Percentiles rank a stretch among this genome's conserved stretches.
phyloP scores from a whole-genome alignment of 2,888 invertebrate genomes.

The Caenorhabditis sulstoni region DNA sequence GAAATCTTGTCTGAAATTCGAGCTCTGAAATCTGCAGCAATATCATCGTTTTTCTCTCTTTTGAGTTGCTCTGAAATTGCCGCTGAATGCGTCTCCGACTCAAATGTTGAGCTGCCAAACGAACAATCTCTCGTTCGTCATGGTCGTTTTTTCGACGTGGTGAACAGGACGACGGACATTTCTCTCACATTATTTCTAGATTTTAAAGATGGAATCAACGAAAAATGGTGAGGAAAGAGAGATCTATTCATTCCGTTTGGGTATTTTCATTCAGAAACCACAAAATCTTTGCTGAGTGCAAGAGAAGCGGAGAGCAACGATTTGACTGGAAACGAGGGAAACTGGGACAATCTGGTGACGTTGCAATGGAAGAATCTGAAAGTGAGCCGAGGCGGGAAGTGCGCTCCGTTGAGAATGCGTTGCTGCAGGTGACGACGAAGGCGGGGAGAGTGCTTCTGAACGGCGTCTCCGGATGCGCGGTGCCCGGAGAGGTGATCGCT shows the following conservation, averaged over 20 bases:
- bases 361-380: slow-evolving; percentile 72
- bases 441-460: slow-evolving; percentile 70
- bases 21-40: no score
- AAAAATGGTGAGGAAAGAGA: neutral
- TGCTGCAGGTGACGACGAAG: slow-evolving; percentile 59
- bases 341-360: slow-evolving; percentile 61
- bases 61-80: no score
- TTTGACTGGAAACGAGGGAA: slow-evolving; percentile 8
- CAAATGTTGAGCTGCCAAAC: no score
- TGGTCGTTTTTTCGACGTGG: no score
- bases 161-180: no score
- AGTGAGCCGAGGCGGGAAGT: slow-evolving; percentile 40
- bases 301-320: slow-evolving; percentile 36
- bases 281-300: slow-evolving; percentile 36
- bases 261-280: slow-evolving; percentile 14
- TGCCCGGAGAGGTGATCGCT: slow-evolving; percentile 78
- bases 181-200: no score
- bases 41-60: no score
- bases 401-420: neutral
- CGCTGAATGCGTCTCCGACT: no score
- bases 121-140: no score
- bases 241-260: neutral
- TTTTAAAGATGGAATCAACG: neutral
- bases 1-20: no score
- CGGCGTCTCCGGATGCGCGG: slow-evolving; percentile 71